Evolutionary conservation across 2,888 invertebrate genomes (phyloP).

Genomic region (Nymphalis c-album): DNA sequence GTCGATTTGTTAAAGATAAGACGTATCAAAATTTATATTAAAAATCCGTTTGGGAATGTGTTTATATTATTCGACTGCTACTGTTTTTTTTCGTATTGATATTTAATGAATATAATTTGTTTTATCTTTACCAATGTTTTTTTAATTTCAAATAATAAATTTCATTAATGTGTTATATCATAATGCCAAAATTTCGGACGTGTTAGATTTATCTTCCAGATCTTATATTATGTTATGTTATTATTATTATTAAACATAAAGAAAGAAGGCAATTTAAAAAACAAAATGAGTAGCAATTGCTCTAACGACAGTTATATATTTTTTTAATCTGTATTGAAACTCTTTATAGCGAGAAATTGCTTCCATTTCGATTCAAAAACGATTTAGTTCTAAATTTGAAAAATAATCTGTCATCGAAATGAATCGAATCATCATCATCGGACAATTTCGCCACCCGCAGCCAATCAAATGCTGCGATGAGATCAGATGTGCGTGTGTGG

Average conservation of each 20-base stretch:
- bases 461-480: constrained; percentile 76
- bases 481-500: constrained; percentile 60
- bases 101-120: constrained; percentile 6
- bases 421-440: constrained; percentile 73
- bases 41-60: constrained; percentile 47
- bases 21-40: constrained; percentile 52
- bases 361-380: constrained; percentile 34
- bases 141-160: too few species aligned
- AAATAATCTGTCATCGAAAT: constrained; percentile 78
- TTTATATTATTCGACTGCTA: constrained; percentile 31
- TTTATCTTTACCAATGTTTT: too few species aligned
- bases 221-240: background rate
- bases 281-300: constrained; percentile 14
- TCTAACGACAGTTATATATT: constrained; percentile 7
- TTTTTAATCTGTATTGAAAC: constrained; percentile 19
- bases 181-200: too few species aligned
- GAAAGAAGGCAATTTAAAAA: background rate
- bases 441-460: constrained; percentile 79
- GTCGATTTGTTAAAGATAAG: constrained; percentile 74
- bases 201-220: too few species aligned
- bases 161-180: too few species aligned
- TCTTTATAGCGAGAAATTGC: constrained; percentile 33
- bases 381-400: constrained; percentile 47
- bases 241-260: background rate
- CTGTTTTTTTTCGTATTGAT: constrained; percentile 26